phyloP scores from a whole-genome alignment of 2,888 invertebrate species.

The Venusia cambrica region DNA sequence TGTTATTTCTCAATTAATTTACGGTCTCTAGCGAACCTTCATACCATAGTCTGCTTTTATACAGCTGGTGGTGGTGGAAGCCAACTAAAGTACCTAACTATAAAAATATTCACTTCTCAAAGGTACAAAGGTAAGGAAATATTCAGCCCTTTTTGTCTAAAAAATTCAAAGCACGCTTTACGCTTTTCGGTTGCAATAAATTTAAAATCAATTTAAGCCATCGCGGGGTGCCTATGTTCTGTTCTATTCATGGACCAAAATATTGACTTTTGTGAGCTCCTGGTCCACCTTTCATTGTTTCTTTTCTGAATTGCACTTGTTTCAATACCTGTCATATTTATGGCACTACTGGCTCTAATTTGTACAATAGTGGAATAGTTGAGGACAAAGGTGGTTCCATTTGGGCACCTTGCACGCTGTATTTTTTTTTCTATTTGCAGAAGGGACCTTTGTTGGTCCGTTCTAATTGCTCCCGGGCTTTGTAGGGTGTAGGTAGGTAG shows the following conservation, averaged over 20 bases:
- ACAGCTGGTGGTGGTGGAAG: too few species aligned
- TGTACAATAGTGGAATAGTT: constrained; percentile 27
- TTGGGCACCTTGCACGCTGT: constrained; percentile 12
- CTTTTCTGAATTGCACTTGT: constrained; percentile 31
- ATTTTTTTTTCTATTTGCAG: too few species aligned
- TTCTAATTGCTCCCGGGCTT: constrained; percentile 17
- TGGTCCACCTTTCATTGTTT: constrained; percentile 24
- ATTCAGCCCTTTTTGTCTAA: constrained; percentile 3
- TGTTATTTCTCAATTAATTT: too few species aligned
- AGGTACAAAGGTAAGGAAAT: too few species aligned
- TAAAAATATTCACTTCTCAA: too few species aligned
- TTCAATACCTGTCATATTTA: constrained; percentile 36
- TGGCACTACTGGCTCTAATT: constrained; percentile 23
- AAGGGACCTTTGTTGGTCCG: constrained; percentile 14
- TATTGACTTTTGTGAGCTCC: constrained; percentile 56
- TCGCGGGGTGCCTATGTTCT: constrained; percentile 28
- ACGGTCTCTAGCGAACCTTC: too few species aligned
- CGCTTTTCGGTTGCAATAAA: constrained; percentile 18
- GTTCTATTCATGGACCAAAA: constrained; percentile 58
- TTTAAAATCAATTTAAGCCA: constrained; percentile 26
- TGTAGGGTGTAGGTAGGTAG: too few species aligned
- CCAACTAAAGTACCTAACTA: too few species aligned
- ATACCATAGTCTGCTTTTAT: too few species aligned
- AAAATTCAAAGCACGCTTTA: not conserved
- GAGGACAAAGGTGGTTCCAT: constrained; percentile 21